Evolutionary conservation across 2,888 invertebrate species (phyloP), one percentile per base, ranked within the genome.

Genomic region (Chydorus sphaericus): DNA sequence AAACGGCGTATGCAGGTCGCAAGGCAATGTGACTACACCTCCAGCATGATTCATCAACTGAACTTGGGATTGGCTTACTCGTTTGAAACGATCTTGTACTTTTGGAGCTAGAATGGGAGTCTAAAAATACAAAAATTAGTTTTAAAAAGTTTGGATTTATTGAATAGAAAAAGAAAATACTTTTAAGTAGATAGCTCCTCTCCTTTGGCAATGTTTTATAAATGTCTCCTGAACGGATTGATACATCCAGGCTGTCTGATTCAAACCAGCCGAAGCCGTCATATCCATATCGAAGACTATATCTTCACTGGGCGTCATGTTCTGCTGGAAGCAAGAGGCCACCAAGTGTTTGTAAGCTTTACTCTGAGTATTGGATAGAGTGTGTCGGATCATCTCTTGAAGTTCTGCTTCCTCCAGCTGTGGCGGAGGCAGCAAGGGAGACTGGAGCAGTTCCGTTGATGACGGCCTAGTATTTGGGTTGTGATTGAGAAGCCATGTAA

Each of bases 401-500:
- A 93, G 69, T 60, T 88, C 85, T 0, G 83, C 81, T 61, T 92
- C 90, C 64, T 90, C 88, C n/a, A 92, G 75, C 62, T 81, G 79
- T 0, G 86, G 83, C 0, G 91, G 83, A 0, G 94, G 94, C 3
- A 96, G 76, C 62, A 84, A 78, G 58, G 85, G 82, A 0, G 89
- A 89, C 31, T 81, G 77, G 0, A 94, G 72, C 2, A 96, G 73
- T 66, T 93, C 89, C 38, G 82, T 79, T 6, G 92, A 85, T 0
- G 89, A 85, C 0, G 96, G 94, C 4, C 96, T 76, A 61, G 80
- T 73, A 31, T 78, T 77, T 0, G 89, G 81, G 68, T 93, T 88
- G 67, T 96, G 92, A 69, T 82, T 81, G 55, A 96, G 70, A 4
- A 96, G 73, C 86, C 86, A 84, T 39, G 77, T 77, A 57, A 69